A percentile compares a stretch with the other conserved stretches of the same genome.
Evolutionary conservation across 2,888 invertebrate genomes (phyloP).

Genomic region (Trachelus tabidus): DNA sequence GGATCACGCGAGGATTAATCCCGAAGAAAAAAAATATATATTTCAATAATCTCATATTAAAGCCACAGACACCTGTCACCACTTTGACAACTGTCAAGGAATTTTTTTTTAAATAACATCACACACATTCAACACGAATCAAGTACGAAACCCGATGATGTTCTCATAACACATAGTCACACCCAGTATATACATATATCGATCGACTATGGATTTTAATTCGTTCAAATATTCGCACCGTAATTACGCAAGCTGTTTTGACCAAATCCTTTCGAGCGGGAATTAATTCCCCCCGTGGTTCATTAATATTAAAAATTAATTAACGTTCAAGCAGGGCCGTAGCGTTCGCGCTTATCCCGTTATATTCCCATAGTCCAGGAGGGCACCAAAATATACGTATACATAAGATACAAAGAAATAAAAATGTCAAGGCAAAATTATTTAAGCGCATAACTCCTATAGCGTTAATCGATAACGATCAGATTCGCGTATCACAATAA

Average conservation of each 20-base stretch:
- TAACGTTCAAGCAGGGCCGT: not conserved
- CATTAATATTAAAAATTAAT: slow-evolving; percentile 7
- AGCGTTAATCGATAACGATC: slow-evolving; percentile 14
- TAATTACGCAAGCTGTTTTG: slow-evolving; percentile 1
- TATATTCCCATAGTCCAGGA: not conserved
- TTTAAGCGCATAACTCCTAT: not conserved
- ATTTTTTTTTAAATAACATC: not conserved
- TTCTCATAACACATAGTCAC: not conserved
- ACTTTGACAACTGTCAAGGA: not conserved
- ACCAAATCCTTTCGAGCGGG: not conserved
- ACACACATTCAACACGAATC: not conserved
- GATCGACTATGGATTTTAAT: not conserved
- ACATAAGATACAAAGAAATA: not conserved
- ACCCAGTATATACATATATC: not conserved
- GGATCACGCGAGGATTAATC: not conserved
- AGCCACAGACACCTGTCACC: not conserved
- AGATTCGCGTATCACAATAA: slow-evolving; percentile 2
- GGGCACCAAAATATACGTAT: not conserved
- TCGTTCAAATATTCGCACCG: not conserved
- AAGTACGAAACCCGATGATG: not conserved
- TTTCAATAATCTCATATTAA: not conserved
- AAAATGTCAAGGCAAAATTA: slow-evolving; percentile 18
- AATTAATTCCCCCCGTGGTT: not conserved
- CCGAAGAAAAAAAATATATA: not conserved
- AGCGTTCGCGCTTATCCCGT: not conserved